Conservation (phyloP, 2,888 invertebrate species). For the Eupithecia exiguata region DNA sequence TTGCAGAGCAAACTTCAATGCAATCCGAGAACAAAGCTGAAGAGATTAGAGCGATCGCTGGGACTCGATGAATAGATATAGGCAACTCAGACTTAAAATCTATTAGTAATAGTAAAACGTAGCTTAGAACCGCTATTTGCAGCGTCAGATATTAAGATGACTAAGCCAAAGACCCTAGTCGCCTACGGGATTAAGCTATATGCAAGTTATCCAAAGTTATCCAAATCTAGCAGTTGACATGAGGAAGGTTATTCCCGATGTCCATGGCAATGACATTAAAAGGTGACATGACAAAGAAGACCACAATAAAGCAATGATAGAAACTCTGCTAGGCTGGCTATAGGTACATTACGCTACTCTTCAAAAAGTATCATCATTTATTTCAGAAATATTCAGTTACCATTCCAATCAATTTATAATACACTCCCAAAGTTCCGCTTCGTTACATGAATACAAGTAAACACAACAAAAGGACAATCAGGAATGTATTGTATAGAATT, state of each 20-base stretch:
- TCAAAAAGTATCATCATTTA: background rate
- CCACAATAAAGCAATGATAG: background rate
- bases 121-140: background rate
- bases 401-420: conserved; percentile 29
- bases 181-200: background rate
- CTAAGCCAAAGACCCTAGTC: too few relatives aligned
- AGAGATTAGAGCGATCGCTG: background rate
- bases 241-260: background rate
- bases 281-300: background rate
- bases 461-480: conserved; percentile 40
- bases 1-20: background rate
- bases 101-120: too few relatives aligned
- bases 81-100: background rate
- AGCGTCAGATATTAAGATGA: background rate
- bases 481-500: conserved; percentile 21
- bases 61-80: background rate
- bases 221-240: background rate
- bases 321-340: background rate
- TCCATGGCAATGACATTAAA: background rate
- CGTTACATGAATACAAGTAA: conserved; percentile 33
- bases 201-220: background rate
- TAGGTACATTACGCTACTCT: background rate
- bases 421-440: conserved; percentile 42
- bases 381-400: conserved; percentile 16
- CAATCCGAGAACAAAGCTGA: background rate